Conservation (phyloP, 2,113 vertebrate species). For the Crotalus viridis region DNA sequence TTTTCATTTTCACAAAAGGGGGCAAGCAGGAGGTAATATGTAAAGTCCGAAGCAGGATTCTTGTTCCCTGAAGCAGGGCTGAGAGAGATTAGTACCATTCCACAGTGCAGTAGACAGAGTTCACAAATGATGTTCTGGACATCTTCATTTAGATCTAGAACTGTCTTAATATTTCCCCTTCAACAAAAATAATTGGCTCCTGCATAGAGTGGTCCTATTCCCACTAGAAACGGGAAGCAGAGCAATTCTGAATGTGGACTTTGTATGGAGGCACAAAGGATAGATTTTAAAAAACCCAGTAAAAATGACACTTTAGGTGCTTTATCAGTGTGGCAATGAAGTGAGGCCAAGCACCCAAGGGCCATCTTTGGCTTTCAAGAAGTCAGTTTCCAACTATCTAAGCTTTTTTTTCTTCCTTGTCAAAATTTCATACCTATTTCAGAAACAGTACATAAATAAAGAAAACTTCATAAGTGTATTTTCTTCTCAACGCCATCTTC, state of each 20-base stretch:
- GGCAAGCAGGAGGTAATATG: conserved; percentile 22
- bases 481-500: background rate
- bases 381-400: conserved; percentile 4
- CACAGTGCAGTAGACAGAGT: conserved; percentile 33
- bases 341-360: conserved; percentile 13
- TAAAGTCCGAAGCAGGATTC: conserved; percentile 28
- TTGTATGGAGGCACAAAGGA: conserved; percentile 31
- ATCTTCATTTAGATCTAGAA: conserved; percentile 12
- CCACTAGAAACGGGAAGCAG: conserved; percentile 22
- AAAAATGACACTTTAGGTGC: conserved; percentile 10
- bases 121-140: background rate
- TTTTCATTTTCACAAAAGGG: conserved; percentile 29
- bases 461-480: background rate
- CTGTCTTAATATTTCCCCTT: conserved; percentile 7
- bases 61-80: conserved; percentile 19
- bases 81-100: conserved; percentile 24
- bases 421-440: background rate
- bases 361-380: conserved; percentile 25
- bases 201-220: conserved; percentile 4
- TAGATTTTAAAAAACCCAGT: background rate
- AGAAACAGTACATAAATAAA: background rate
- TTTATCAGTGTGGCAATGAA: background rate
- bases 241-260: conserved; percentile 16
- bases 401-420: background rate
- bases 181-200: conserved; percentile 4